Evolutionary conservation across 2,797 vertebrate species (phyloP), one percentile per base, ranked within the genome.

Genomic region (Clarias fuscus): DNA sequence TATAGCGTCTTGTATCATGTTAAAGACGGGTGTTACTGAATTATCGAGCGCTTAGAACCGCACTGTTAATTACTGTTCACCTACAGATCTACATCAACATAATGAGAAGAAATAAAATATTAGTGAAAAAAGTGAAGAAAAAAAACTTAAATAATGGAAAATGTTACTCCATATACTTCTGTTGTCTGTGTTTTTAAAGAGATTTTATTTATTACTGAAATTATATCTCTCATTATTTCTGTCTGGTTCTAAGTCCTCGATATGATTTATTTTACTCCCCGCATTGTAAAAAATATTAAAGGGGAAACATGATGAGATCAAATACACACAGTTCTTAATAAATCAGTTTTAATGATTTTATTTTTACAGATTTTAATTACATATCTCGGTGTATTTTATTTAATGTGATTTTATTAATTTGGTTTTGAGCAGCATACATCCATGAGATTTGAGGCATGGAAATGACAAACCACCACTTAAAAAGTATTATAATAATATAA

Each of bases 261-360:
- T 65, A 56, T 56, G n/a, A 76, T 76, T 43, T 48, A 24, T 76
- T 37, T 37, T 22, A 11, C 43, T 40, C 14, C 40, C 15, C 10
- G 0, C 27, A 27, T 30, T 67, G 62, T 48, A 65, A n/a, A 80
- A 80, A 80, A 75, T 37, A 18, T 76, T 58, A 30, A 77, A 77
- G 59, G 4, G 37, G 59, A 79, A 24, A 33, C 53, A 59, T 2
- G 22, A 58, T 77, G 27, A 79, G 22, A 79, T 62, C 14, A 79
- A 43, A 79, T 7, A 79, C 56, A 59, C 20, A 43, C 13, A 40
- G 14, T 80, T 80, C 33, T 62, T 64, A 80, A 80, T 80, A 80
- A 80, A 80, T 64, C 77, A 64, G 5, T 80, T 80, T 64, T 62
- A 64, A 14, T 80, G 77, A 53, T 58, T 43, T 79, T 80, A 80